Conservation (phyloP, 2,888 invertebrate genomes). For the Amphipyra berbera region DNA sequence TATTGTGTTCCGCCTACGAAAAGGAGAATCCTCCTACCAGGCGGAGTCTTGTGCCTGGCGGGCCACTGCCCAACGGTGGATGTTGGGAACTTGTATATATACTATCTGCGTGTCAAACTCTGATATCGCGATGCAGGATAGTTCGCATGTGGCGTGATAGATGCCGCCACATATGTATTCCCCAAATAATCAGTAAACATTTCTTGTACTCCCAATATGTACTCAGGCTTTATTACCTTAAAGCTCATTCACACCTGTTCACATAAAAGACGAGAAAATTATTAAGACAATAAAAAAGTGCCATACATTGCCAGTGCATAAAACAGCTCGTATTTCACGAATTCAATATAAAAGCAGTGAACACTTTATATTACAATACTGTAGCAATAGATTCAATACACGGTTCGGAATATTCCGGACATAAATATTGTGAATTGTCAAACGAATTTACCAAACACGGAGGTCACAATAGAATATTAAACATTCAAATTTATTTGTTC, state of each 20-base stretch:
- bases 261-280: conserved; percentile 18
- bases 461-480: conserved; percentile 5
- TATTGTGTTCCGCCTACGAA: no score
- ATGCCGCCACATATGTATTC: no score
- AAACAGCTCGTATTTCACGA: conserved; percentile 30
- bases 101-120: no score
- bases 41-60: no score
- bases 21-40: no score
- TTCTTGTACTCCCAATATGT: not conserved
- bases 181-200: no score
- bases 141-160: no score
- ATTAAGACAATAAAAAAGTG: conserved; percentile 28
- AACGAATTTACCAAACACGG: conserved; percentile 2
- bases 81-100: no score
- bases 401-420: conserved; percentile 13
- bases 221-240: conserved; percentile 1
- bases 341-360: conserved; percentile 43
- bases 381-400: conserved; percentile 10
- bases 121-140: no score
- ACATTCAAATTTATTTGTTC: conserved; percentile 4
- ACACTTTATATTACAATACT: conserved; percentile 45
- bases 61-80: no score
- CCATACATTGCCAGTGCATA: conserved; percentile 35
- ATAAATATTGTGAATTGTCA: conserved; percentile 7
- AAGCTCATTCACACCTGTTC: conserved; percentile 8